Evolutionary conservation across 2,888 invertebrate genomes (phyloP).

Genomic region (Spilosoma lubricipeda): DNA sequence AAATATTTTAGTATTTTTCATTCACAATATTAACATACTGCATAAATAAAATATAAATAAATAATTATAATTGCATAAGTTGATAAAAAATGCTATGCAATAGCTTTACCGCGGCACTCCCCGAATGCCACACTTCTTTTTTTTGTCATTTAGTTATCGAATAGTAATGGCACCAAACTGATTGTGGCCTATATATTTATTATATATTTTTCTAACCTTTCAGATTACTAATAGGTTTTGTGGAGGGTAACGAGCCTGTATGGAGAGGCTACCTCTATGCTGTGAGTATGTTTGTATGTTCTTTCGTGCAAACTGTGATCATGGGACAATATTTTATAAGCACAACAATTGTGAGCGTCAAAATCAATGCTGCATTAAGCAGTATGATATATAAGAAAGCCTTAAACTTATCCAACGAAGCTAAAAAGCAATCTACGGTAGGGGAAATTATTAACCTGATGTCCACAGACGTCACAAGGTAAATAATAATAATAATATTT

Average conservation of each 20-base stretch:
- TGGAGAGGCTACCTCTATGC: conserved; percentile 82
- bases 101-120: no score
- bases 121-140: no score
- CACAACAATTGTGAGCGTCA: conserved; percentile 93
- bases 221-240: conserved; percentile 89
- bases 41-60: no score
- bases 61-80: no score
- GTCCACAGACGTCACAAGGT: conserved; percentile 93
- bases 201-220: conserved; percentile 11
- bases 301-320: conserved; percentile 90
- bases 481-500: not conserved
- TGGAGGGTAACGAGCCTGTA: conserved; percentile 82
- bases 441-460: conserved; percentile 95
- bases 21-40: no score
- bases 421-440: conserved; percentile 91
- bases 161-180: no score
- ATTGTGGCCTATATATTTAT: no score
- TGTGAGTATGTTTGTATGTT: conserved; percentile 88
- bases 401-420: conserved; percentile 89
- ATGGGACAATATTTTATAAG: conserved; percentile 94
- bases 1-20: no score
- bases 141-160: no score
- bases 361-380: conserved; percentile 92
- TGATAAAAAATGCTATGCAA: no score
- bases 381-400: conserved; percentile 94